Percentiles rank a stretch among this genome's conserved stretches.
These are phyloP conservation scores for Lepidocolaptes lacrymiger DNA, from an alignment of 2,797 vertebrate species.

Conservation along the genomic window DNA sequence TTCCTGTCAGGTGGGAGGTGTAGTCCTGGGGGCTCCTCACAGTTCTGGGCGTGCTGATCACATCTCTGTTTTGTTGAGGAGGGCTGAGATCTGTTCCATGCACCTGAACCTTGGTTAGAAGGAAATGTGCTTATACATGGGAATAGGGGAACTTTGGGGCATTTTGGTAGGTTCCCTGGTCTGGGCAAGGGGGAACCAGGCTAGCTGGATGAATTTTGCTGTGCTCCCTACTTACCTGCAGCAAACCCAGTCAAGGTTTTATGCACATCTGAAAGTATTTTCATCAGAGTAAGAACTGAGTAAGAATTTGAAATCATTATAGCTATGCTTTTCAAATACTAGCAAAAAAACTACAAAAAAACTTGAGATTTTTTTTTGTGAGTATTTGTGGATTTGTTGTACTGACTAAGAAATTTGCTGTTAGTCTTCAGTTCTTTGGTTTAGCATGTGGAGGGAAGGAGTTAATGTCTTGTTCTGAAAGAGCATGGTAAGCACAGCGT, in stretches of 20 bases:
- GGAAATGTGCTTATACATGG: background rate
- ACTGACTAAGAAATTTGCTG: background rate
- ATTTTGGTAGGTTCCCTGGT: background rate
- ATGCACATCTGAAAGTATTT: background rate
- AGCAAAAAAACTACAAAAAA: background rate
- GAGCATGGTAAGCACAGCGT: rapidly evolving
- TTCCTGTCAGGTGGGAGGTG: rapidly evolving
- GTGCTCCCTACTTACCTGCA: background rate
- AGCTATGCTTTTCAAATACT: background rate
- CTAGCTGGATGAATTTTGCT: background rate
- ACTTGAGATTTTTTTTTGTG: background rate
- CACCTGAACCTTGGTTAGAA: background rate
- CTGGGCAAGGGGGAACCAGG: background rate
- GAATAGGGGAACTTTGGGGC: background rate
- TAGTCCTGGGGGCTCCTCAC: background rate
- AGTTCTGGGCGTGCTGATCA: background rate
- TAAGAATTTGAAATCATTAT: background rate
- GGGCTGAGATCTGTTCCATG: background rate
- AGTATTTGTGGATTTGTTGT: background rate
- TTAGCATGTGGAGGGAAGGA: background rate
- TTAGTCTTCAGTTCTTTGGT: background rate
- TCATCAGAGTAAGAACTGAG: background rate
- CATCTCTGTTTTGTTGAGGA: background rate
- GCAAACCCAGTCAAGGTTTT: background rate
- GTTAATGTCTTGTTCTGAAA: background rate